Conservation (phyloP, 2,797 vertebrate species). For the Poecilia picta region DNA sequence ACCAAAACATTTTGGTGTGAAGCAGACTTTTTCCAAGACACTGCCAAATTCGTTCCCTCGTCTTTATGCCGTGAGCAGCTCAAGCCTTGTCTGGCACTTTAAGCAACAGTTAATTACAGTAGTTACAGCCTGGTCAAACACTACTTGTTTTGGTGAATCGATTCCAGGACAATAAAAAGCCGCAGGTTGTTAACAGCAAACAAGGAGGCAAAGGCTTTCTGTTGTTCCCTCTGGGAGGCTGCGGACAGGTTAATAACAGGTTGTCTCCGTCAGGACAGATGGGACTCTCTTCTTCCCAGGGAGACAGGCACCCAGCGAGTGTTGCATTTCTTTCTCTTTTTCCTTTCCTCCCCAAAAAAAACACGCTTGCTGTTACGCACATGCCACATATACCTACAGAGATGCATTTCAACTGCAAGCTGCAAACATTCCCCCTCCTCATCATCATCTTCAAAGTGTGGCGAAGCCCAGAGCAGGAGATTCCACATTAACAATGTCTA, state of each 20-base stretch:
- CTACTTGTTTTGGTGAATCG: conserved; percentile 60
- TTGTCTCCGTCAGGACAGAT: conserved; percentile 67
- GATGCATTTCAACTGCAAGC: conserved; percentile 53
- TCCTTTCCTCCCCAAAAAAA: conserved; percentile 34
- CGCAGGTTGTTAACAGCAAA: conserved; percentile 44
- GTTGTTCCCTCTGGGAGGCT: conserved; percentile 65
- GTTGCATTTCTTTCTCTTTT: conserved; percentile 17
- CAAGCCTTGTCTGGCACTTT: conserved; percentile 27
- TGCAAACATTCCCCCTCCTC: conserved; percentile 53
- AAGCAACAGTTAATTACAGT: conserved; percentile 49
- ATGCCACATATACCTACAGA: conserved; percentile 23
- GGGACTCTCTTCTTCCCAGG: conserved; percentile 63
- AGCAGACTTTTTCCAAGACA: conserved; percentile 46
- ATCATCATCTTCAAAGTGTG: conserved; percentile 61
- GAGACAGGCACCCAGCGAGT: conserved; percentile 43
- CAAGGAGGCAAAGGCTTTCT: conserved; percentile 39
- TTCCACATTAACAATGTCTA: conserved; percentile 62
- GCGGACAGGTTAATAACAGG: conserved; percentile 74
- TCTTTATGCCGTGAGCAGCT: conserved; percentile 9
- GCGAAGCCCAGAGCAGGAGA: conserved; percentile 59
- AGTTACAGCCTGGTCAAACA: conserved; percentile 43
- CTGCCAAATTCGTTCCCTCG: conserved; percentile 2
- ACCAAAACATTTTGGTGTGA: conserved; percentile 59
- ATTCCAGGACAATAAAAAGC: conserved; percentile 59
- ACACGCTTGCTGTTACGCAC: conserved; percentile 41